Conservation (phyloP, 1,140 invertebrate species). For the Acromyrmex heyeri region DNA sequence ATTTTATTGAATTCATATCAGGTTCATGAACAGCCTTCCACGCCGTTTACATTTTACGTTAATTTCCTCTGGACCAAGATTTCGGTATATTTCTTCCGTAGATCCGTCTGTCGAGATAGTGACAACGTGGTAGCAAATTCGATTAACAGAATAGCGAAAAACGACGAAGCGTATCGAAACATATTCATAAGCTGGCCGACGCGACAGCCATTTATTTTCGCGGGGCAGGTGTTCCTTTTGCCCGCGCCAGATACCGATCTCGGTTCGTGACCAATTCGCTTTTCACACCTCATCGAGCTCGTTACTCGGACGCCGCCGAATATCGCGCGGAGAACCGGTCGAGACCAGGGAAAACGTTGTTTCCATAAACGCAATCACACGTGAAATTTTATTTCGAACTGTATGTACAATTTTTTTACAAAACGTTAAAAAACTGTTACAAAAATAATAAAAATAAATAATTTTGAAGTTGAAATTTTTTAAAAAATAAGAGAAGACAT, state of each 20-base stretch:
- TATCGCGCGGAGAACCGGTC: not conserved
- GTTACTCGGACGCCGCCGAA: conserved; percentile 12
- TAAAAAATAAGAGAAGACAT: too few species aligned
- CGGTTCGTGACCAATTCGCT: conserved; percentile 60
- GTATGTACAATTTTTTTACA: not conserved
- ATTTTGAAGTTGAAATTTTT: too few species aligned
- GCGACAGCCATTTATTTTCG: conserved; percentile 35
- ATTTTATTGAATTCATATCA: not conserved
- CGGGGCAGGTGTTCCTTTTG: not conserved
- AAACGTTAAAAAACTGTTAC: not conserved
- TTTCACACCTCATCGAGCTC: conserved; percentile 57
- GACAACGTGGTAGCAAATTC: conserved; percentile 16
- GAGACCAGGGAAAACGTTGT: not conserved
- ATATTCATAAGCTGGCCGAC: conserved; percentile 40
- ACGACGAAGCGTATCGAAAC: conserved; percentile 41
- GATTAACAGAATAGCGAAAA: conserved; percentile 38
- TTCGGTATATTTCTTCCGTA: not conserved
- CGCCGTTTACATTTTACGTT: not conserved
- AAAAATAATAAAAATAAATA: too few species aligned
- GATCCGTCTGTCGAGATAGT: conserved; percentile 28
- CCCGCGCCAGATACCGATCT: conserved; percentile 43
- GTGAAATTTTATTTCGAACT: not conserved
- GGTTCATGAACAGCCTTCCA: not conserved
- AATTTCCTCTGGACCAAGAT: not conserved
- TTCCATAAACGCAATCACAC: not conserved